These are phyloP conservation scores for Zaprionus ghesquierei DNA, from an alignment of 1,140 invertebrate genomes.

Conservation along the genomic window DNA sequence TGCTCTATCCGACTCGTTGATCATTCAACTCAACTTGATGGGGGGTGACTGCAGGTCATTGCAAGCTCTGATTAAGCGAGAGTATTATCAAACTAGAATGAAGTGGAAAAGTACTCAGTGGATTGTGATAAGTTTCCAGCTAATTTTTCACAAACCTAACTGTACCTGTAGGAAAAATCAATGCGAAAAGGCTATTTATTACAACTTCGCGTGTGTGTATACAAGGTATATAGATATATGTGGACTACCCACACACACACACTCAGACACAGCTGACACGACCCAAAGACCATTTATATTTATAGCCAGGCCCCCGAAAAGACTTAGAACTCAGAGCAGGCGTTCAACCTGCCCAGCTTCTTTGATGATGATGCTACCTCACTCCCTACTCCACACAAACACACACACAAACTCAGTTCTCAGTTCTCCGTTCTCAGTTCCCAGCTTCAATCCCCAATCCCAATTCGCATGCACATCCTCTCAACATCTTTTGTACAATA, in stretches of 20 bases:
- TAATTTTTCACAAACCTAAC: not conserved
- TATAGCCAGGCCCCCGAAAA: constrained; percentile 47
- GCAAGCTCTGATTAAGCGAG: not conserved
- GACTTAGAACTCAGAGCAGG: constrained; percentile 35
- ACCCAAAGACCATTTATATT: constrained; percentile 63
- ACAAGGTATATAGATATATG: not conserved
- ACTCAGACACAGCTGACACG: not conserved
- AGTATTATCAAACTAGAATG: not conserved
- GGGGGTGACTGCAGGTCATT: constrained; percentile 5
- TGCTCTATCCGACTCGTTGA: not conserved
- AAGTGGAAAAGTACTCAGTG: not conserved
- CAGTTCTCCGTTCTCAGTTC: not conserved
- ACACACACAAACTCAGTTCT: no score
- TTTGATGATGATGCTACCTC: not conserved
- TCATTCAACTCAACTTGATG: not conserved
- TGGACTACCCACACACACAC: constrained; percentile 43
- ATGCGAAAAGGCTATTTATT: not conserved
- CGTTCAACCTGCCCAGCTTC: not conserved
- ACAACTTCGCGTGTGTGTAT: not conserved
- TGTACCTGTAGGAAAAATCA: constrained; percentile 8
- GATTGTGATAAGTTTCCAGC: not conserved
- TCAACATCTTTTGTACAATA: constrained; percentile 75
- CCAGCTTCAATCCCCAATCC: constrained; percentile 4
- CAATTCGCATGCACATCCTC: constrained; percentile 60
- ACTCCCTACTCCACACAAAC: not conserved